phyloP scores from a whole-genome alignment of 2,888 invertebrate species.

The Morinoia aosen region DNA sequence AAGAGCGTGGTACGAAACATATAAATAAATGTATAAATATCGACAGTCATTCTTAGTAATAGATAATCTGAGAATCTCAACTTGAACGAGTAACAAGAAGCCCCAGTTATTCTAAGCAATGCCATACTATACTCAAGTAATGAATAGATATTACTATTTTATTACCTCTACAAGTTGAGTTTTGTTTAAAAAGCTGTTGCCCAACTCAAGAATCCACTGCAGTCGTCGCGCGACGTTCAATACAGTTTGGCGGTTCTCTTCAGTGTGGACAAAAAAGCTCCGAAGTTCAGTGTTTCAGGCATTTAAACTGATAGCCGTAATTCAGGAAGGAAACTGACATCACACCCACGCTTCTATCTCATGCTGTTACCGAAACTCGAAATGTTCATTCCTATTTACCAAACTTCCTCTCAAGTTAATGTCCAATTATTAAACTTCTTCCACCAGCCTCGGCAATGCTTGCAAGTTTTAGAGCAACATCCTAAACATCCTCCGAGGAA shows the following conservation, averaged over 20 bases:
- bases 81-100: too few relatives aligned
- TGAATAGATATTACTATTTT: too few relatives aligned
- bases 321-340: background rate
- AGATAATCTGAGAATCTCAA: too few relatives aligned
- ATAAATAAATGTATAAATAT: too few relatives aligned
- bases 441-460: background rate
- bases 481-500: background rate
- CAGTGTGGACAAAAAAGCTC: background rate
- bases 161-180: too few relatives aligned
- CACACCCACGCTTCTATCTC: background rate
- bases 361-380: background rate
- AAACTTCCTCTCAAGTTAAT: background rate
- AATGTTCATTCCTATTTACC: background rate
- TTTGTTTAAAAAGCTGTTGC: too few relatives aligned
- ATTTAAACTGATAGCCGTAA: background rate
- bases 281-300: background rate
- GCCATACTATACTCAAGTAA: too few relatives aligned
- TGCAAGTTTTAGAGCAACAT: background rate
- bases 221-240: too few relatives aligned
- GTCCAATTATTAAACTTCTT: background rate
- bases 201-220: too few relatives aligned
- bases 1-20: too few relatives aligned
- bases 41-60: too few relatives aligned
- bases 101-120: too few relatives aligned
- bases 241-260: background rate